A percentile compares a stretch with the other conserved stretches of the same genome.
phyloP scores from a whole-genome alignment of 37 sponge, comb jelly and placozoan species.

The Corticium candelabrum region DNA sequence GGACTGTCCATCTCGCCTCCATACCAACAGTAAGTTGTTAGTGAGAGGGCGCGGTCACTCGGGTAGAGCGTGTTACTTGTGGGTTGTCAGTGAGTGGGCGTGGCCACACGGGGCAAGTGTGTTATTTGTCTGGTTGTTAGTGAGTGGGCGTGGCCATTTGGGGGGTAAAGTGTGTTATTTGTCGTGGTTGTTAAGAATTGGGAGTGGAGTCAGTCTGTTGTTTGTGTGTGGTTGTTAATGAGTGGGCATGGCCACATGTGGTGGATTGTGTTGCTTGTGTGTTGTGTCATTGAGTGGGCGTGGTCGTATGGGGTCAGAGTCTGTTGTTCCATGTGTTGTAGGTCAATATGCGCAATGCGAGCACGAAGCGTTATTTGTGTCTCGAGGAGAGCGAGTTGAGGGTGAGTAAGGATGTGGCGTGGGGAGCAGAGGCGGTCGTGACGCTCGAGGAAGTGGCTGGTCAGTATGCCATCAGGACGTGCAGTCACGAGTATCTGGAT shows the following conservation, averaged over 20 bases:
- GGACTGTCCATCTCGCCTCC: not conserved
- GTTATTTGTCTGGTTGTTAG: too few relatives aligned
- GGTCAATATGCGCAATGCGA: not conserved
- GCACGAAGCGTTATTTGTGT: not conserved
- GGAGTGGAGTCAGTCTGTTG: too few relatives aligned
- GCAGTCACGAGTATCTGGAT: not conserved
- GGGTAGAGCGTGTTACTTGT: not conserved
- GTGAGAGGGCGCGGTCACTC: not conserved
- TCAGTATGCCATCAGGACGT: not conserved
- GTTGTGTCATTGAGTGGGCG: too few relatives aligned
- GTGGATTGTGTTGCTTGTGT: too few relatives aligned
- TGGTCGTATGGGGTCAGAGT: not conserved
- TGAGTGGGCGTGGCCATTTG: too few relatives aligned
- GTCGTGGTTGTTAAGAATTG: too few relatives aligned
- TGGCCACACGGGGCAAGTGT: too few relatives aligned
- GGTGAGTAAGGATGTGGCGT: not conserved
- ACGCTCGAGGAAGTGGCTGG: slow-evolving; percentile 1
- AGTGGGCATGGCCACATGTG: too few relatives aligned
- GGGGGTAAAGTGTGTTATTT: too few relatives aligned
- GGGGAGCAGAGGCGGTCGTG: not conserved
- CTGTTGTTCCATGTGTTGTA: not conserved
- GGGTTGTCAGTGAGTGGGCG: too few relatives aligned
- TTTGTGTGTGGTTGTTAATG: too few relatives aligned
- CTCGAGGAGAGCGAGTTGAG: not conserved
- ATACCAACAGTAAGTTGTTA: not conserved